Evolutionary conservation across 1,140 invertebrate genomes (phyloP).

Genomic region (Drosophila albomicans): DNA sequence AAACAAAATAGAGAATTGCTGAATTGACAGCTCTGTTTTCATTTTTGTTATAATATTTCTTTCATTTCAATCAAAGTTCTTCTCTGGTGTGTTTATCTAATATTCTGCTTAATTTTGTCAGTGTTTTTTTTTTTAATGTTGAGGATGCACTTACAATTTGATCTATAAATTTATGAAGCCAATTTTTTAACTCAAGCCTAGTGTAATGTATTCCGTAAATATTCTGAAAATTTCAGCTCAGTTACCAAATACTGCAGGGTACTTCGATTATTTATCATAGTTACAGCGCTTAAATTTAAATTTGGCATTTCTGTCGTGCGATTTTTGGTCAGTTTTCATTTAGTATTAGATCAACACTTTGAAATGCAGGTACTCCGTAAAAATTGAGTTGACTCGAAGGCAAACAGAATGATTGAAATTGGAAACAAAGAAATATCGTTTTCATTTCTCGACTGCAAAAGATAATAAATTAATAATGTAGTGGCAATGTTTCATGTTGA

Average conservation of each 20-base stretch:
- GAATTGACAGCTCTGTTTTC: not conserved
- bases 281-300: too few relatives aligned
- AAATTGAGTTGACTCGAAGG: not conserved
- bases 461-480: slow-evolving; percentile 10
- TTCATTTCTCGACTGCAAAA: not conserved
- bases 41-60: not conserved
- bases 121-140: too few relatives aligned
- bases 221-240: not conserved
- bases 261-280: not conserved
- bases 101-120: too few relatives aligned
- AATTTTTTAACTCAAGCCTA: not conserved
- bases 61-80: too few relatives aligned
- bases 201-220: not conserved
- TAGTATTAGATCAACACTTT: not conserved
- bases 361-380: not conserved
- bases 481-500: not conserved
- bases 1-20: not conserved
- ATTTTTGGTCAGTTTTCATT: not conserved
- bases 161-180: not conserved
- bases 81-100: too few relatives aligned
- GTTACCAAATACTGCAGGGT: not conserved
- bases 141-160: too few relatives aligned
- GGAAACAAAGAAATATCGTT: not conserved
- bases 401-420: not conserved
- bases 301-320: not conserved